Evolutionary conservation across 2,797 vertebrate species (phyloP), one percentile per base, ranked within the genome.

Genomic region (Channa striata): DNA sequence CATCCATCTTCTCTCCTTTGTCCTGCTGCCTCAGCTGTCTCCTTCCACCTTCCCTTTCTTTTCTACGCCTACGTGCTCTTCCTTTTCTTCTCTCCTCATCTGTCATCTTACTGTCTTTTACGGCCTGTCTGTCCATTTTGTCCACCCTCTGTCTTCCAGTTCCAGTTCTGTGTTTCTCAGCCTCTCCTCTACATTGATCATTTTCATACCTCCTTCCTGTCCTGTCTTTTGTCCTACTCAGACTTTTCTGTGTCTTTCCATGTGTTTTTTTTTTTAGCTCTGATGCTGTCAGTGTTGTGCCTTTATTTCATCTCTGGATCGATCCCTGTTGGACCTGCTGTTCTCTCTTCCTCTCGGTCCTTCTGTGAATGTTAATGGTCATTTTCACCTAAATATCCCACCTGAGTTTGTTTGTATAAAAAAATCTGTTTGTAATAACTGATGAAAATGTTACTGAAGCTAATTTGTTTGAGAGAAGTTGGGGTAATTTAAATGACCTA

Each of bases 241-340:
- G n/a, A n/a, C n/a, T n/a, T n/a, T n/a, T n/a, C n/a, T n/a, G n/a
- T n/a, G n/a, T n/a, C n/a, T n/a, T n/a, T n/a, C 11, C 3, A 9
- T 17, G 12, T 47, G 7, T 14, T 9, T 47, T 20, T 40, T 6
- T 4, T 11, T n/a, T 23, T n/a, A 8, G 14, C 19, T 43, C 37
- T 3, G 19, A 43, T 12, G 17, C 25, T 2, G 20, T 56, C 20
- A 12, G 23, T 34, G 23, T 37, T 11, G 53, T 57, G 59, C 53
- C 59, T 65, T 59, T 51, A 9, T 52, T 46, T 37, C 60, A 58
- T 59, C 69, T 64, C 46, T 50, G 25, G 52, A 58, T 46, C 23
- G 8, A 11, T 21, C 12, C 19, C 6, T 8, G 13, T 20, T 46
- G 17, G n/a, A 1, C 6, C 25, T 10, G 10, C 19, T 19, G 11